Conservation (phyloP, 2,888 invertebrate genomes). For the Ichneumon xanthorius region DNA sequence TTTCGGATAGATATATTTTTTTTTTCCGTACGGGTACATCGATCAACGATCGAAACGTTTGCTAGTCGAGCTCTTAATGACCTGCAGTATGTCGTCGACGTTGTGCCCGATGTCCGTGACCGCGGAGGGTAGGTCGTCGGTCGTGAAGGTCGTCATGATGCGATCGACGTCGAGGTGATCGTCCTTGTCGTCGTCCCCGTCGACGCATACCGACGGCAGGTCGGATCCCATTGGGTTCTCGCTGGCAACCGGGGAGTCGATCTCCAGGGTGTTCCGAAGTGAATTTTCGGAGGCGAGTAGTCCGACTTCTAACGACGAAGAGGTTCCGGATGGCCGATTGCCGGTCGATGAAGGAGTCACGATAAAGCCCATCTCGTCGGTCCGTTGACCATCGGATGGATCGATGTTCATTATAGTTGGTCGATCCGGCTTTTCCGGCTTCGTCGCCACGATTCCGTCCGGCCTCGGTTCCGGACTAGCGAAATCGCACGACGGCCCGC, state of each 20-base stretch:
- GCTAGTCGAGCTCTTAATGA: neutral
- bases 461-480: neutral
- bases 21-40: too few relatives aligned
- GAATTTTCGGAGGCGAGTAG: neutral
- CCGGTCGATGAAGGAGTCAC: conserved; percentile 85
- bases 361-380: conserved; percentile 84
- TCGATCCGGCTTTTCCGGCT: conserved; percentile 39
- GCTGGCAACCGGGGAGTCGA: neutral
- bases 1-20: too few relatives aligned
- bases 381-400: conserved; percentile 83
- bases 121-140: conserved; percentile 55
- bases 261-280: neutral
- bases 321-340: neutral
- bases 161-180: conserved; percentile 61
- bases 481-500: conserved; percentile 5
- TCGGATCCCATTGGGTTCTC: conserved; percentile 41
- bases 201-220: conserved; percentile 50
- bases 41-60: neutral
- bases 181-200: conserved; percentile 58
- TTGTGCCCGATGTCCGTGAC: conserved; percentile 86
- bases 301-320: neutral
- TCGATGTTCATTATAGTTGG: conserved; percentile 70
- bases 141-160: conserved; percentile 62
- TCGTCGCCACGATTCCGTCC: conserved; percentile 49
- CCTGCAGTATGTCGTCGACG: conserved; percentile 90